phyloP scores from a whole-genome alignment of 1,140 invertebrate species.

The Eubasilissa regina region DNA sequence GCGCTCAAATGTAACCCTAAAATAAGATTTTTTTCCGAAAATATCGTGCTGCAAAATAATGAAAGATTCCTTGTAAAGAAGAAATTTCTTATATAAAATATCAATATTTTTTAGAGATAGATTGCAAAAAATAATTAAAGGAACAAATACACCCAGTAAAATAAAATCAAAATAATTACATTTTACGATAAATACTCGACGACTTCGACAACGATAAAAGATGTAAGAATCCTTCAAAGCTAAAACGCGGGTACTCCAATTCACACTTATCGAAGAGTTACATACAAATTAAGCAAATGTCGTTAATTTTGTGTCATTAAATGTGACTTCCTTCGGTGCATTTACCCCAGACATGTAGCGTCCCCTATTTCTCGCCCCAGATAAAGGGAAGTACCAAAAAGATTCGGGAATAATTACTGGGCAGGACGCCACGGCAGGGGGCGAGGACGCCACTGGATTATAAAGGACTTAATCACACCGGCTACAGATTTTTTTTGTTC shows the following conservation, averaged over 20 bases:
- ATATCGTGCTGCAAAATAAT: neutral
- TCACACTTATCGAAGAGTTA: conserved; percentile 9
- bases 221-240: neutral
- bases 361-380: conserved; percentile 35
- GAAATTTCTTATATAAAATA: too few species aligned
- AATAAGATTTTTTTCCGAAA: conserved; percentile 12
- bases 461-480: conserved; percentile 49
- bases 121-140: too few species aligned
- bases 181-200: too few species aligned
- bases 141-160: neutral
- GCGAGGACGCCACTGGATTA: conserved; percentile 37
- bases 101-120: too few species aligned
- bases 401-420: conserved; percentile 45
- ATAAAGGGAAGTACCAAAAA: conserved; percentile 41
- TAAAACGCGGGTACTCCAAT: conserved; percentile 9
- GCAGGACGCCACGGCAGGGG: conserved; percentile 24
- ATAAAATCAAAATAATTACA: neutral
- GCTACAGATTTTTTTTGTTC: conserved; percentile 49
- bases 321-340: conserved; percentile 26
- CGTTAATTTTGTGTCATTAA: conserved; percentile 40
- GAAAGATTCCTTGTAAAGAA: too few species aligned
- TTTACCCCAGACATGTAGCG: conserved; percentile 22
- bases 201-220: neutral
- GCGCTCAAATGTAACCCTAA: conserved; percentile 4
- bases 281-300: conserved; percentile 35